Evolutionary conservation across 2,888 invertebrate genomes (phyloP).

Genomic region (Ichneumoninae sp.): DNA sequence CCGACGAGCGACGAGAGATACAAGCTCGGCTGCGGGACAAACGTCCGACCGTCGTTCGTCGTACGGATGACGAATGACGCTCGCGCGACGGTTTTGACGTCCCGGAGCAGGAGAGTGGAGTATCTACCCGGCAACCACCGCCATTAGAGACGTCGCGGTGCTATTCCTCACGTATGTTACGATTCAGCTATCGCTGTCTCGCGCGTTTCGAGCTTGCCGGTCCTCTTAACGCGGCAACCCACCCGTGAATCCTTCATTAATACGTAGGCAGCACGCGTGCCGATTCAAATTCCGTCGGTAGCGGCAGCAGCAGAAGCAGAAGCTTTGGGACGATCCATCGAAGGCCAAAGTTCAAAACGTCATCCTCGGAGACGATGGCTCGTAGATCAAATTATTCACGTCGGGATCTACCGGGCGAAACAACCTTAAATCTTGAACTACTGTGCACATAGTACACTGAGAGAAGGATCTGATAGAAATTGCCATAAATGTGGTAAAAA

Average conservation of each 20-base stretch:
- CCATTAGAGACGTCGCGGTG: constrained; percentile 39
- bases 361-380: not conserved
- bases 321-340: constrained; percentile 33
- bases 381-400: constrained; percentile 3
- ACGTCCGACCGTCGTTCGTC: constrained; percentile 77
- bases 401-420: not conserved
- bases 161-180: constrained; percentile 28
- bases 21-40: constrained; percentile 73
- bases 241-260: constrained; percentile 83
- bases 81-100: constrained; percentile 80
- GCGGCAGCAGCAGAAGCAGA: not conserved
- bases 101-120: constrained; percentile 48
- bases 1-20: constrained; percentile 35
- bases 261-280: constrained; percentile 58
- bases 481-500: too few species aligned
- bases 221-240: constrained; percentile 78
- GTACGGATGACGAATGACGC: constrained; percentile 80
- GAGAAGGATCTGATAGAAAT: too few species aligned
- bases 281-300: constrained; percentile 32
- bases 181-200: constrained; percentile 50
- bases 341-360: constrained; percentile 11
- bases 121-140: constrained; percentile 33
- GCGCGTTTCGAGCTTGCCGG: constrained; percentile 56
- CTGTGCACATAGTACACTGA: not conserved
- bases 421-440: constrained; percentile 3